Evolutionary conservation across 2,113 vertebrate genomes (phyloP), one percentile per base, ranked within the genome.

Genomic region (Chitala chitala): DNA sequence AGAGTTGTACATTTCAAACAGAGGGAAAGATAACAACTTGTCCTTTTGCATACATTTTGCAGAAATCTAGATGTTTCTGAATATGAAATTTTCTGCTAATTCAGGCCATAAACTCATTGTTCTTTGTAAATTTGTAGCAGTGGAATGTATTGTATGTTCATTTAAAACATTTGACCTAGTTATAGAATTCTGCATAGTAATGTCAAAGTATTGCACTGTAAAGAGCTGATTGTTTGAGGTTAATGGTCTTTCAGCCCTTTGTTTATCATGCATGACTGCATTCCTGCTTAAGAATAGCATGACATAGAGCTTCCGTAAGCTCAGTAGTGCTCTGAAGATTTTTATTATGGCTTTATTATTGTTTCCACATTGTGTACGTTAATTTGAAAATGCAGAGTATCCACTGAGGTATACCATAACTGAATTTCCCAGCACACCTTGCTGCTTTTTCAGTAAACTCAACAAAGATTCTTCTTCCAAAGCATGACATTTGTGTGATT

Each of bases 381-480:
- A 91, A 91, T 92, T 91, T 89, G 90, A 90, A 89, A 91, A 88
- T 90, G 59, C 85, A 81, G 87, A 87, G 87, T 83, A 89, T 86
- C 84, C 87, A 84, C 76, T 91, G 89, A 90, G 87, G 90, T 88
- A 86, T 88, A 84, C n/a, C 17, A 24, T 71, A 80, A 81, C 70
- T 46, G 75, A 81, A 72, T 76, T 79, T 51, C 76, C 72, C 61
- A 72, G 75, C 79, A 50, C 68, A 33, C 81, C 56, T 9, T 65
- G 8, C n/a, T n/a, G 38, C 8, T 65, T n/a, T 7, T 3, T 15
- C 17, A 65, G 42, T 65, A 65, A 65, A 65, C 63, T 65, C 36
- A 38, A 15, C n/a, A n/a, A 65, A 12, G 24, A 44, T n/a, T n/a
- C 5, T 0, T 24, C 12, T n/a, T 8, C 61, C 20, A 6, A 13